Evolutionary conservation across 2,797 vertebrate genomes (phyloP).

Genomic region (Chelonia mydas): DNA sequence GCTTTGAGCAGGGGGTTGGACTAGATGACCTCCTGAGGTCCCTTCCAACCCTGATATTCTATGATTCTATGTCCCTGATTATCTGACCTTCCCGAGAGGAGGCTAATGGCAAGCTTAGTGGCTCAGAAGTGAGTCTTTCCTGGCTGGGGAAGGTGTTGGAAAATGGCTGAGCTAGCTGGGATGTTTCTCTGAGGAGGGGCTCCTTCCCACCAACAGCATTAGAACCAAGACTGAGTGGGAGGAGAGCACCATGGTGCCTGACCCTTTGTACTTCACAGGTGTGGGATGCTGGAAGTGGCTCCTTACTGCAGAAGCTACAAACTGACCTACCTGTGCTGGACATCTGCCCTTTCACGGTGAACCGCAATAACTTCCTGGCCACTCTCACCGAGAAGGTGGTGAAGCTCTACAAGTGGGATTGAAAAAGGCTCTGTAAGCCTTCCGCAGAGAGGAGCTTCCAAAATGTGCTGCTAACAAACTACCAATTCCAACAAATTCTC

Average conservation of each 20-base stretch:
- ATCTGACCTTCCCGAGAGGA: background rate
- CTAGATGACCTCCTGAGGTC: too few species aligned
- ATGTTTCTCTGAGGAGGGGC: background rate
- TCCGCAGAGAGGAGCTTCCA: background rate
- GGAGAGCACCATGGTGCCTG: background rate
- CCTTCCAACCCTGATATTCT: too few species aligned
- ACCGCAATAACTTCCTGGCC: slow-evolving; percentile 88
- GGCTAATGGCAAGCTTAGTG: background rate
- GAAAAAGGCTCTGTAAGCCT: background rate
- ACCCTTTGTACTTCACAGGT: slow-evolving; percentile 82
- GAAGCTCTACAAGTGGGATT: slow-evolving; percentile 94
- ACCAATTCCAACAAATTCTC: background rate
- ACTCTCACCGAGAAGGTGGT: slow-evolving; percentile 93
- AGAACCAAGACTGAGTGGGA: background rate
- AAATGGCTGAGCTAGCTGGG: background rate
- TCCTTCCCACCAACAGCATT: background rate
- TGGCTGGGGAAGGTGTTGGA: too few species aligned
- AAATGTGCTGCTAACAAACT: background rate
- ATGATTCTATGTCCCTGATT: background rate
- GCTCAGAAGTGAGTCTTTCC: too few species aligned
- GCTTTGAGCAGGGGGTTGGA: too few species aligned
- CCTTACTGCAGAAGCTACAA: slow-evolving; percentile 90
- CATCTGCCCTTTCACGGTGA: slow-evolving; percentile 89
- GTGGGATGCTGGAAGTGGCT: slow-evolving; percentile 91
- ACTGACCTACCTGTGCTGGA: slow-evolving; percentile 92